Conservation (phyloP, 2,797 vertebrate genomes). For the Parotocinclus haroldoi region DNA sequence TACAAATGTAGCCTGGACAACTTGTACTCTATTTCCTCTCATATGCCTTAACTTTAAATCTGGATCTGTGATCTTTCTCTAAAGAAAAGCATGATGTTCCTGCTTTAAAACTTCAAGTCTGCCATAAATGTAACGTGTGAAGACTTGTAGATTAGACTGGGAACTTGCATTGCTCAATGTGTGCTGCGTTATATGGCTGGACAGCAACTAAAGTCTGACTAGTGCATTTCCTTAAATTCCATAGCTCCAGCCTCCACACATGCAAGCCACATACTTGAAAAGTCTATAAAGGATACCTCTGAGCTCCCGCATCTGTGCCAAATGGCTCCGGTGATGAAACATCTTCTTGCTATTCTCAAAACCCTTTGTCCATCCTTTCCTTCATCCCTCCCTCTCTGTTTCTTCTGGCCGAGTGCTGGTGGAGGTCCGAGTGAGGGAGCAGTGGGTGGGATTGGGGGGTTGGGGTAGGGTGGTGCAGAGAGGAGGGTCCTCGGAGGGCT, state of each 20-base stretch:
- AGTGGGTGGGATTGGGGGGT: conserved; percentile 26
- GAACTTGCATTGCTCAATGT: not conserved
- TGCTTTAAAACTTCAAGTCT: not conserved
- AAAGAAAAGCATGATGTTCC: not conserved
- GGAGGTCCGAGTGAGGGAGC: conserved; percentile 35
- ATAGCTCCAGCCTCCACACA: conserved; percentile 19
- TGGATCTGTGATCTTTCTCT: too few relatives aligned
- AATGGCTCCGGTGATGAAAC: conserved; percentile 26
- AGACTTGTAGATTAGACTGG: not conserved
- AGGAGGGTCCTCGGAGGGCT: conserved; percentile 37
- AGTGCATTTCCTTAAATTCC: conserved; percentile 16
- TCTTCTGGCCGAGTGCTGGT: conserved; percentile 16
- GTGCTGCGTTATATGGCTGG: conserved; percentile 2
- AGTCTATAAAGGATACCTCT: conserved; percentile 41
- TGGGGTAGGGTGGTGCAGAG: conserved; percentile 28
- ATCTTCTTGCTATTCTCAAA: conserved; percentile 24
- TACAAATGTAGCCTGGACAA: too few relatives aligned
- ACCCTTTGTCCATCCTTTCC: conserved; percentile 30
- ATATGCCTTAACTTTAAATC: too few relatives aligned
- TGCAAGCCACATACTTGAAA: conserved; percentile 32
- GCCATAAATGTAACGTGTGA: too few relatives aligned
- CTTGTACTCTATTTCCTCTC: too few relatives aligned
- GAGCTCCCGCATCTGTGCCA: conserved; percentile 16
- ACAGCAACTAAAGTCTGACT: not conserved
- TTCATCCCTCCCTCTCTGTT: conserved; percentile 19